Evolutionary conservation across 2,113 vertebrate genomes (phyloP).

Genomic region (Varanus salvator): DNA sequence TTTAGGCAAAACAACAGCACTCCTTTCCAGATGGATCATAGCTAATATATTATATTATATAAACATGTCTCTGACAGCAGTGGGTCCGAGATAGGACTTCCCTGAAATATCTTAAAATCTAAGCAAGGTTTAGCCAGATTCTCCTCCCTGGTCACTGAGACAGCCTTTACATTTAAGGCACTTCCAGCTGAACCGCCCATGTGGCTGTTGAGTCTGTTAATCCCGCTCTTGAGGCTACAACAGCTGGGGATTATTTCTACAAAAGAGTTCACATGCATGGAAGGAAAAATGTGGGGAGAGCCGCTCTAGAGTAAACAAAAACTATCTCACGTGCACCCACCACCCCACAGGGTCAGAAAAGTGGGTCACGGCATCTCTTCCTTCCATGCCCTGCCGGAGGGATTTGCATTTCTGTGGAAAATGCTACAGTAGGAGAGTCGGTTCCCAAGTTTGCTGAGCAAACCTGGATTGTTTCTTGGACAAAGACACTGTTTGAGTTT

Average conservation of each 20-base stretch:
- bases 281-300: constrained; percentile 51
- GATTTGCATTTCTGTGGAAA: constrained; percentile 71
- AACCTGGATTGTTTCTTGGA: constrained; percentile 63
- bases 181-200: constrained; percentile 32
- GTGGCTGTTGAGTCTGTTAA: constrained; percentile 59
- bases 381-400: constrained; percentile 59
- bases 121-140: not conserved
- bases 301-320: constrained; percentile 49
- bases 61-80: too few relatives aligned
- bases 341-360: constrained; percentile 50
- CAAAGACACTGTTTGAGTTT: constrained; percentile 61
- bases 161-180: constrained; percentile 27
- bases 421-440: constrained; percentile 67
- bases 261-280: constrained; percentile 46
- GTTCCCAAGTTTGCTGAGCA: constrained; percentile 55
- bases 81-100: too few relatives aligned
- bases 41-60: not conserved
- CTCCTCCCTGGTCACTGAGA: not conserved
- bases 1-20: too few relatives aligned
- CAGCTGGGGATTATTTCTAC: constrained; percentile 63
- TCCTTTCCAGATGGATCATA: constrained; percentile 35
- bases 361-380: constrained; percentile 69
- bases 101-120: too few relatives aligned
- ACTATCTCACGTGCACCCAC: constrained; percentile 24
- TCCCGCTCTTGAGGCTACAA: constrained; percentile 58